phyloP scores from a whole-genome alignment of 37 sponge, comb jelly and placozoan species.

The Beroe ovata region DNA sequence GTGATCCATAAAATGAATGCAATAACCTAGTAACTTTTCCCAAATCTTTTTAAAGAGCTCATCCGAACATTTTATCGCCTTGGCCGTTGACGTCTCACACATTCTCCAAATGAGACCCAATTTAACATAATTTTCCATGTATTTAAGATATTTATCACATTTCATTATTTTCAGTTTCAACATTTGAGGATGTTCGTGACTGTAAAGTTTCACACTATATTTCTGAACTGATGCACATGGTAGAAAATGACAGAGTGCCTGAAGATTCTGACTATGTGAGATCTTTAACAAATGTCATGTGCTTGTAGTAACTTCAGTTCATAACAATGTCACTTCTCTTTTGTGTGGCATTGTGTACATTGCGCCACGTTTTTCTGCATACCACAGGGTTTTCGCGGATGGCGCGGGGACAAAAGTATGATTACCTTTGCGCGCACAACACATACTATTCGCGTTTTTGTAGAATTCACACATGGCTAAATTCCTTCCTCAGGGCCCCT shows the following conservation, averaged over 20 bases:
- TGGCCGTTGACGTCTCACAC: no score
- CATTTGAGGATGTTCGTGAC: conserved; percentile 11
- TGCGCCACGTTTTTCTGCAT: no score
- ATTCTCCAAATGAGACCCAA: no score
- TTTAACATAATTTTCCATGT: neutral
- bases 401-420: neutral
- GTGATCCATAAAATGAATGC: neutral
- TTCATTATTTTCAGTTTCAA: no score
- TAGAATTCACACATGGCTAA: conserved; percentile 2
- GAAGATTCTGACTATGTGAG: conserved; percentile 61
- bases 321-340: no score
- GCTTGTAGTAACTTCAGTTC: no score
- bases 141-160: no score
- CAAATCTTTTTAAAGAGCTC: neutral
- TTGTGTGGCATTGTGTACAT: no score
- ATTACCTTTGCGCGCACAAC: conserved; percentile 7
- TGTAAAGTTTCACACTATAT: conserved; percentile 16
- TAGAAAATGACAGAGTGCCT: conserved; percentile 41
- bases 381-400: no score
- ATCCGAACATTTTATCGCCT: no score
- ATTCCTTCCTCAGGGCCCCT: conserved; percentile 14
- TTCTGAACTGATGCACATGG: conserved; percentile 44
- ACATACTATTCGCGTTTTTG: neutral
- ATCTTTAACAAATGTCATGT: no score
- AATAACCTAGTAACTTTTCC: neutral